Base-by-base conservation (phyloP, 2,797 vertebrate genomes). In the Spea hammondii region DNA sequence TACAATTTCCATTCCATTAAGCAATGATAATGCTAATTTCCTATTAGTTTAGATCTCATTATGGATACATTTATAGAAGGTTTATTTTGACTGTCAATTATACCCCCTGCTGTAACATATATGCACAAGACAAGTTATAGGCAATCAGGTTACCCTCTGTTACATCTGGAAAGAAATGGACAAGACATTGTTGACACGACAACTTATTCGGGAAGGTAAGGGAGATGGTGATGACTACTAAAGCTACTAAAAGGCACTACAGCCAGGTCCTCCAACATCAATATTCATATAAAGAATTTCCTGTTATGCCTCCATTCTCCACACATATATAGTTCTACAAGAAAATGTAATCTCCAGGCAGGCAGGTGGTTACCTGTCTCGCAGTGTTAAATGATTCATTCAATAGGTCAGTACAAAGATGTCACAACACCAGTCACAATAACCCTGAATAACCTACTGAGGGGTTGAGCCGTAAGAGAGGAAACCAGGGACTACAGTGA, bases 1-100 rank as follows among this genome's bases (percentile, higher is more conserved):
- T 65, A 65, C 32, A 32, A 65, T 65, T 65, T 65, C 45, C 32
- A 47, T 65, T 45, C 45, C 64, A 65, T 65, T 45, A 65, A 65
- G 64, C 45, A 65, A 45, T 65, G 64, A 65, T 65, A 65, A 47
- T 45, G 32, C 32, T 65, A 47, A 45, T 65, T 65, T 65, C 8
- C 64, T 44, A 65, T 47, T 65, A 47, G 64, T 45, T 65, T 65
- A 62, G 59, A 62, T 62, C 7, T 62, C 59, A 62, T 62, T 62
- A 47, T 45, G 44, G 45, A 65, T 47, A 65, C 64, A 65, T 65
- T 65, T 65, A 65, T 65, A 65, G 32, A 45, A 65, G 64, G 8
- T 45, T 65, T 65, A 65, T 65, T 65, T 47, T 65, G 64, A 45
- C 45, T 45, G 64, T 44, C 14, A 17, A 0, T 75, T 54, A 79